Base-by-base conservation (phyloP, 2,888 invertebrate genomes). In the Tryphoninae sp. region DNA sequence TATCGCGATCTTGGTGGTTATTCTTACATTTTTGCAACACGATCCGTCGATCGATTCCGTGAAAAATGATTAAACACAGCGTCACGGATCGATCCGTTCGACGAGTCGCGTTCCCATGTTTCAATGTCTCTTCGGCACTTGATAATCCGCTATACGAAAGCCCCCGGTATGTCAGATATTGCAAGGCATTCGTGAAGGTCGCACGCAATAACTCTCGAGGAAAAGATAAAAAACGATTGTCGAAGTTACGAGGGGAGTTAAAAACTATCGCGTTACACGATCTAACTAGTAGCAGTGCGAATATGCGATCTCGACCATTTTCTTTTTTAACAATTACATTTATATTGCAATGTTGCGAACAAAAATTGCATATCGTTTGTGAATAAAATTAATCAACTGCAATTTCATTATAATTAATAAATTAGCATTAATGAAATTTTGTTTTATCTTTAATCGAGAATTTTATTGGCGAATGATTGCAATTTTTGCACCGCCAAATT, bases 181-280 rank as follows among this genome's bases (percentile, higher is more conserved):
- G 45, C 22, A 7, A 45, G 49, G 26, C 49, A 6, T 19, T 13
- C 65, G 26, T 45, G 45, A 65, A n/a, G 65, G 49, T 23, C 13
- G 23, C 9, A 6, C 65, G 13, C 51, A 49, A 23, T 22, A 2
- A 51, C 23, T 65, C 45, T 22, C 65, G 22, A 6, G 49, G 65
- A 51, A 26, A n/a, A 23, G 65, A 65, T 26, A 65, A 49, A 65
- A 65, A 51, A 9, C 26, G 6, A 23, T 49, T 65, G 7, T 49
- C 6, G 23, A 65, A 65, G 65, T 65, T 22, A 49, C 49, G 49
- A 45, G 45, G 26, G 22, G 2, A 45, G 3, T 45, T 45, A 45
- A 45, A 45, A 45, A 13, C 2, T 9, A 45, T 13, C 13, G 45
- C 3, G 33, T 33, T 33, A 33, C 6, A 6, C 6, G 33, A 33